These are phyloP conservation scores for Tauraco hartlaubi DNA, from an alignment of 2,797 vertebrate genomes.

Conservation along the genomic window DNA sequence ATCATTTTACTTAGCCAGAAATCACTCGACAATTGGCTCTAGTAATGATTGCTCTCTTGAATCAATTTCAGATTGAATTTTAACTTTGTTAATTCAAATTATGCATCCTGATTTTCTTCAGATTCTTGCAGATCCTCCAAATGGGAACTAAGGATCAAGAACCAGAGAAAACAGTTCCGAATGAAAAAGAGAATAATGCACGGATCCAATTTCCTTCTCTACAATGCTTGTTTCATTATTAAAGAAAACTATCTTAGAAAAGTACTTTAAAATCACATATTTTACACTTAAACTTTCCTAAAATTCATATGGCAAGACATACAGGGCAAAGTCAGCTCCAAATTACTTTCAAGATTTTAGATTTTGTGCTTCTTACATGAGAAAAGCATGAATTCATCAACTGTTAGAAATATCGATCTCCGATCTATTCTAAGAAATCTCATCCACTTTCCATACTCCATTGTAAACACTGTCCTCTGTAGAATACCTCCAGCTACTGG, in stretches of 20 bases:
- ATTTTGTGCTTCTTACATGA: not conserved
- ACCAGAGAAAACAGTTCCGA: not conserved
- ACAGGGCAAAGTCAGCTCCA: not conserved
- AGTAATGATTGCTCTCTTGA: not conserved
- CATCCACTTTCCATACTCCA: not conserved
- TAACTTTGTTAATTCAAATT: not conserved
- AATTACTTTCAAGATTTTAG: not conserved
- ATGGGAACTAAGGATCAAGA: not conserved
- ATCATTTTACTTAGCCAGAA: not conserved
- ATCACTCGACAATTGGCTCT: not conserved
- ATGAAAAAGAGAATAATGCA: not conserved
- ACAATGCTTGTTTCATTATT: not conserved
- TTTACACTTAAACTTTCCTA: not conserved
- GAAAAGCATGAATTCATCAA: not conserved
- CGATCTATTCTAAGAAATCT: not conserved
- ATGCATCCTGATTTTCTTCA: not conserved
- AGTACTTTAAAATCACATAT: not conserved
- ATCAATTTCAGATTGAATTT: not conserved
- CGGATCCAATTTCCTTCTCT: not conserved
- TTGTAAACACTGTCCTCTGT: not conserved
- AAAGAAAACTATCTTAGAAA: not conserved
- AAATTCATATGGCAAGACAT: not conserved
- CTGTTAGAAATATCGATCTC: not conserved
- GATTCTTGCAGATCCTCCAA: not conserved
- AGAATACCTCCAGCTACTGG: not conserved